Evolutionary conservation across 2,113 vertebrate genomes (phyloP), one percentile per base, ranked within the genome.

Genomic region (Brachypteracias leptosomus): DNA sequence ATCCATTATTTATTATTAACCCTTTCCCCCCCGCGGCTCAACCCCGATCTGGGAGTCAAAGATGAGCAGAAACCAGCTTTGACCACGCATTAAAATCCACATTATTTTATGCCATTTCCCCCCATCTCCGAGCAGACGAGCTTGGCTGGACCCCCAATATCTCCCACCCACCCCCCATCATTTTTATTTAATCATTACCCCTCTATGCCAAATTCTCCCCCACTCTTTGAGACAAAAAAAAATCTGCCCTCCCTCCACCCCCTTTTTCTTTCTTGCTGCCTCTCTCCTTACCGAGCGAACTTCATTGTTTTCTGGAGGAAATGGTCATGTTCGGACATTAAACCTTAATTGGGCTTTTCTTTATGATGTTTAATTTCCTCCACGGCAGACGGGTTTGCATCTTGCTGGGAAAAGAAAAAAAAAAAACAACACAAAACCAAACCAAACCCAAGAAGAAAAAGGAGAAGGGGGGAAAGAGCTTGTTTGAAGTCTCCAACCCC

Each of bases 321-420:
- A 96, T 85, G 76, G 91, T 66, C 96, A 95, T 65, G 96, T 84
- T 96, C 88, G 95, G 94, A 95, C 85, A 96, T 96, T 97, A 96
- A 97, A 97, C 89, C 93, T 97, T 95, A 96, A 96, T 89, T 94
- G 94, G 96, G 94, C 87, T 97, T 98, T 97, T 96, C 96, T 97
- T 96, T 97, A 86, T 93, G 97, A 91, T 42, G 97, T 97, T 98
- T 97, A 90, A 96, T 97, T 97, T 98, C 97, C 97, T 97, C 90
- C 95, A 73, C 44, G 67, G 11, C 95, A 96, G 95, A 95, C 96
- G 93, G 85, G 87, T 86, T 97, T 58, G 82, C 91, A 92, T 94
- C 90, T 67, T 65, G 85, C 73, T 90, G 94, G 88, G 73, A 77
- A 92, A 40, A 68, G 40, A 77, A 38, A 8, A 80, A 63, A 21